A percentile compares a stretch with the other conserved stretches of the same genome.
These are phyloP conservation scores for Oceanodroma tethys DNA, from an alignment of 2,113 vertebrate genomes.

Conservation along the genomic window DNA sequence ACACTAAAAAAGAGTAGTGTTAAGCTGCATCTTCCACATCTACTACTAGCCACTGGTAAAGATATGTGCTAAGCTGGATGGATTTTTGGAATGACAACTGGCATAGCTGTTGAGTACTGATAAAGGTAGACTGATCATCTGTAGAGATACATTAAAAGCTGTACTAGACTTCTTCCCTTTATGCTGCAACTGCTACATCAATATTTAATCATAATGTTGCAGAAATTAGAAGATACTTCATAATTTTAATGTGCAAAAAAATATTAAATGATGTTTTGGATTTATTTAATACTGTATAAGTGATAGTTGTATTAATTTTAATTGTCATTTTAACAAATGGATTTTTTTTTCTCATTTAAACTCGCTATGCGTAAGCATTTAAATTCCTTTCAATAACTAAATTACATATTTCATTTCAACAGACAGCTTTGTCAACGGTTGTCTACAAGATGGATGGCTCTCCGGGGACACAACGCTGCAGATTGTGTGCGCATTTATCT, in stretches of 20 bases:
- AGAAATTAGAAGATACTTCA: neutral
- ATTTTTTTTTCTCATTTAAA: neutral
- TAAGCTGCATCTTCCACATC: neutral
- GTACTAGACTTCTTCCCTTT: neutral
- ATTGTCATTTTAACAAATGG: neutral
- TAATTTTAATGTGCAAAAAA: neutral
- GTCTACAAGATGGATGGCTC: slow-evolving; percentile 90
- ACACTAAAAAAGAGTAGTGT: neutral
- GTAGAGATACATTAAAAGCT: neutral
- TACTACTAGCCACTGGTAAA: neutral
- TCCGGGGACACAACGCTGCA: slow-evolving; percentile 83
- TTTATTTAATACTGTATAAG: neutral
- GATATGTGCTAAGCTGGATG: neutral
- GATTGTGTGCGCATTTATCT: slow-evolving; percentile 95
- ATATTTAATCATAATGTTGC: slow-evolving; percentile 21
- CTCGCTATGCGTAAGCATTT: neutral
- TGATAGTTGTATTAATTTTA: neutral
- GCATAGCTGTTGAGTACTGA: slow-evolving; percentile 33
- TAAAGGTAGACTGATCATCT: slow-evolving; percentile 35
- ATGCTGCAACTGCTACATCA: slow-evolving; percentile 1
- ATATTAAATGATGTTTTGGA: neutral
- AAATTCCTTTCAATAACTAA: slow-evolving; percentile 18
- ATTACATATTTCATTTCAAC: neutral
- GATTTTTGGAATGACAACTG: slow-evolving; percentile 39
- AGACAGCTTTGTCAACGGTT: slow-evolving; percentile 90